These are phyloP conservation scores for Pheosia gnoma DNA, from an alignment of 2,888 invertebrate species.

Conservation along the genomic window DNA sequence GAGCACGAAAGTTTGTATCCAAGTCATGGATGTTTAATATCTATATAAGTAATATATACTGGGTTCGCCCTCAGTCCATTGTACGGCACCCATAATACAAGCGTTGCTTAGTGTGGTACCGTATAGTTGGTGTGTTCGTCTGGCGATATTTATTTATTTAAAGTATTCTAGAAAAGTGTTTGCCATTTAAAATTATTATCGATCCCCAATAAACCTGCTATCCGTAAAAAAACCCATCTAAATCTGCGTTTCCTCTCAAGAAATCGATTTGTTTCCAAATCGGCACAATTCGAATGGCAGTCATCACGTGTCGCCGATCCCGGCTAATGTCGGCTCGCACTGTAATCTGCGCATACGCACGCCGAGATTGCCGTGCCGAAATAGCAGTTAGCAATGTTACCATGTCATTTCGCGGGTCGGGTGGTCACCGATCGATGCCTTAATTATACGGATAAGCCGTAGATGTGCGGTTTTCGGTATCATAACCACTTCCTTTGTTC, in stretches of 20 bases:
- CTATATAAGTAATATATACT: too few species aligned
- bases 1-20: too few species aligned
- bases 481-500: conserved; percentile 45
- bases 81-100: too few species aligned
- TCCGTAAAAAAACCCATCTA: conserved; percentile 17
- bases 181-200: too few species aligned
- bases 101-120: too few species aligned
- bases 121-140: too few species aligned
- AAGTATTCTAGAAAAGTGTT: too few species aligned
- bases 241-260: conserved; percentile 14
- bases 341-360: conserved; percentile 73
- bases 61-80: too few species aligned
- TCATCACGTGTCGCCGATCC: conserved; percentile 65
- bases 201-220: too few species aligned
- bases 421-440: conserved; percentile 57
- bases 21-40: too few species aligned
- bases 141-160: too few species aligned
- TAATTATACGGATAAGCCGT: conserved; percentile 60
- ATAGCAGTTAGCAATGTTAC: conserved; percentile 54
- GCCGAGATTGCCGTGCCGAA: conserved; percentile 66
- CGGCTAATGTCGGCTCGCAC: conserved; percentile 64
- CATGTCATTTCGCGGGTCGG: conserved; percentile 74
- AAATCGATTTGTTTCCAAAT: conserved; percentile 14
- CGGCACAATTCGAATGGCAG: conserved; percentile 55
- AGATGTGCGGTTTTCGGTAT: conserved; percentile 59